Conservation (phyloP, 2,113 vertebrate species). For the Mohoua ochrocephala region DNA sequence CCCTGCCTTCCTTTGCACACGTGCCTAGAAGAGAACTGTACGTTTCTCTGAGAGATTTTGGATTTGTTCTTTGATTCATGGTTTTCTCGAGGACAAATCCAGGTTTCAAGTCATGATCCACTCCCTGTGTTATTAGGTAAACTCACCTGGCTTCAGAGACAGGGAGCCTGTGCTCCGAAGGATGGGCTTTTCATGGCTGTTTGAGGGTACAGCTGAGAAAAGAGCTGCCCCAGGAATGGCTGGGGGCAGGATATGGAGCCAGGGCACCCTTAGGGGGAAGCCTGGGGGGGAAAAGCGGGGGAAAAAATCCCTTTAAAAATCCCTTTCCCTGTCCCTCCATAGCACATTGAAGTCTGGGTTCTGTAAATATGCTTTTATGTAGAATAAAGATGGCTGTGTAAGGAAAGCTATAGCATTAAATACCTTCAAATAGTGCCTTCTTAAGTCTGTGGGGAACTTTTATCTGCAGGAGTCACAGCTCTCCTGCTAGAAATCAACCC, state of each 20-base stretch:
- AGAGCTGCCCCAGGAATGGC: neutral
- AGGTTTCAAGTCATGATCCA: neutral
- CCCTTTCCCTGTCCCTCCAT: neutral
- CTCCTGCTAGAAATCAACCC: constrained; percentile 12
- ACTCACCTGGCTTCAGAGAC: neutral
- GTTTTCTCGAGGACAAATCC: neutral
- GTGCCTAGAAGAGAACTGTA: rapidly evolving
- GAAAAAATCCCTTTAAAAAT: neutral
- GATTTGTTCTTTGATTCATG: neutral
- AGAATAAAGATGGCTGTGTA: constrained; percentile 13
- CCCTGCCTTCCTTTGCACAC: neutral
- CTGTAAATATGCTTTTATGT: constrained; percentile 27
- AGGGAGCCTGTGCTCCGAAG: neutral
- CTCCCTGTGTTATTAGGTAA: neutral
- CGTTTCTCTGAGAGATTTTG: neutral
- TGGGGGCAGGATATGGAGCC: neutral
- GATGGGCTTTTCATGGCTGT: neutral
- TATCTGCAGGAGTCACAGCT: constrained; percentile 32
- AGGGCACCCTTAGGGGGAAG: neutral
- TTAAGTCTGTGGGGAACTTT: constrained; percentile 33
- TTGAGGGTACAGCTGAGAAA: neutral
- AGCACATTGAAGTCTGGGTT: neutral
- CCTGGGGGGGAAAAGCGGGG: neutral
- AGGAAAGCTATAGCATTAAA: constrained; percentile 1
- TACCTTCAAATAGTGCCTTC: neutral